Evolutionary conservation across 2,113 vertebrate species (phyloP).

Genomic region (Nipponia nippon): DNA sequence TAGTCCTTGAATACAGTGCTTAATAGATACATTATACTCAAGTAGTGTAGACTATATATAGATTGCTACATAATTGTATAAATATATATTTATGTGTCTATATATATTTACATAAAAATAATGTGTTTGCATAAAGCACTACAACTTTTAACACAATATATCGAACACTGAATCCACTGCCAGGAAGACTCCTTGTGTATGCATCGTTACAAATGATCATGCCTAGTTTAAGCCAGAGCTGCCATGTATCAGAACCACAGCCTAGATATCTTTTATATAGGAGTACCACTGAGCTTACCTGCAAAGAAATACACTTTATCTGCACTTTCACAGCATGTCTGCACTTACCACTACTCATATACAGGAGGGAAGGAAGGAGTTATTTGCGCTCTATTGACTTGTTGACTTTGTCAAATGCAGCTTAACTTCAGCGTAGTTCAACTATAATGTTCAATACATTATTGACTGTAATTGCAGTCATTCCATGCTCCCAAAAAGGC

Average conservation of each 20-base stretch:
- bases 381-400: background rate
- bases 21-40: background rate
- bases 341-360: slow-evolving; percentile 65
- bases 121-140: background rate
- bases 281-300: slow-evolving; percentile 51
- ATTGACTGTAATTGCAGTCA: background rate
- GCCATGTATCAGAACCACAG: background rate
- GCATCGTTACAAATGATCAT: background rate
- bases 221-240: background rate
- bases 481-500: background rate
- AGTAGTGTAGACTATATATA: background rate
- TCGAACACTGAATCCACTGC: background rate
- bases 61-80: background rate
- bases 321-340: slow-evolving; percentile 52
- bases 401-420: slow-evolving; percentile 30
- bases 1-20: background rate
- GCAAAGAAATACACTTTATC: slow-evolving; percentile 64
- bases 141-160: background rate
- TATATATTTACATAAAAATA: background rate
- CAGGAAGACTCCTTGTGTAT: background rate
- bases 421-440: background rate
- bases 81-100: background rate
- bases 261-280: background rate
- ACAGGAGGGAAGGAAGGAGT: slow-evolving; percentile 40
- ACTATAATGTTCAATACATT: background rate